These are phyloP conservation scores for Albula goreensis DNA, from an alignment of 2,113 vertebrate species.

Conservation along the genomic window DNA sequence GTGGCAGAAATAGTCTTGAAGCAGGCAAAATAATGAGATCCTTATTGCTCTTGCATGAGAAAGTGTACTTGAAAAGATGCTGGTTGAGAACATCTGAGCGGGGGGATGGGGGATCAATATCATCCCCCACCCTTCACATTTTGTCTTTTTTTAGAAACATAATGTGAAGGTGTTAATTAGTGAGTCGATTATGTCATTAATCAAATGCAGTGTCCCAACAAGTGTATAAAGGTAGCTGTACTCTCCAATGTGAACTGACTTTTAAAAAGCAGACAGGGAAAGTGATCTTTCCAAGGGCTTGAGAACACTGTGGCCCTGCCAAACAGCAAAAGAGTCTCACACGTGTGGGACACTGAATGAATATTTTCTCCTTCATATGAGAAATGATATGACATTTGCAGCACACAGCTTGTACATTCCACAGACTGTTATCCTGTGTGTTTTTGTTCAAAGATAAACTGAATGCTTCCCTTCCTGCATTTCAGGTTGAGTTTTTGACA, in stretches of 20 bases:
- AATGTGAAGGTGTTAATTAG: conserved; percentile 67
- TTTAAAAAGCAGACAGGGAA: background rate
- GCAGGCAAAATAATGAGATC: conserved; percentile 50
- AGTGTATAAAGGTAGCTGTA: conserved; percentile 47
- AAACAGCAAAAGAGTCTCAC: background rate
- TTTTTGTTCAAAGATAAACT: too few relatives aligned
- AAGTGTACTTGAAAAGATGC: conserved; percentile 27
- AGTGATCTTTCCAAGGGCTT: background rate
- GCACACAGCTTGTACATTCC: too few relatives aligned
- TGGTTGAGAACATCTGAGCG: conserved; percentile 31
- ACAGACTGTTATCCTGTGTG: too few relatives aligned
- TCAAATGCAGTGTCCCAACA: conserved; percentile 60
- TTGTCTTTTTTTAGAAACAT: conserved; percentile 60
- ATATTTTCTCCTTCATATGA: too few relatives aligned
- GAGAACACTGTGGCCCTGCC: background rate
- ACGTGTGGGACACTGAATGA: background rate
- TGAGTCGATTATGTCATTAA: conserved; percentile 70
- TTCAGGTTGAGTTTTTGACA: too few relatives aligned
- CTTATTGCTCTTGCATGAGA: conserved; percentile 27
- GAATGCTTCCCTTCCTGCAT: too few relatives aligned
- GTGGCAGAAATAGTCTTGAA: conserved; percentile 37
- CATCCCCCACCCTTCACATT: conserved; percentile 46
- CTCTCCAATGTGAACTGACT: background rate
- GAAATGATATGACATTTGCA: too few relatives aligned
- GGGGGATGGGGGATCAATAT: conserved; percentile 60